These are phyloP conservation scores for Silurus lanzhouensis DNA, from an alignment of 2,797 vertebrate species.

Conservation along the genomic window DNA sequence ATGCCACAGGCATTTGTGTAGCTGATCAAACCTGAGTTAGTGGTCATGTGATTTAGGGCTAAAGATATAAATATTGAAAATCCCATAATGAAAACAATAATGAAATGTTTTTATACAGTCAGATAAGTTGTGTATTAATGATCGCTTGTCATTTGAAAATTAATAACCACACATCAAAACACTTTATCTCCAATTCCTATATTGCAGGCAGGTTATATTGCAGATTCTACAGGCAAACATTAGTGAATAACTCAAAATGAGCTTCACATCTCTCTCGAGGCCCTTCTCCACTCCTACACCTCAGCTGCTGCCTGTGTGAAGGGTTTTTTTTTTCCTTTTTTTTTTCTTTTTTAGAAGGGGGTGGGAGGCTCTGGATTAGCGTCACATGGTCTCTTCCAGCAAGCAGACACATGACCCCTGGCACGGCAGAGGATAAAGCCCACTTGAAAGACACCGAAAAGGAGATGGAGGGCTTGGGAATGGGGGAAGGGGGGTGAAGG, in stretches of 20 bases:
- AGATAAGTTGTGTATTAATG: background rate
- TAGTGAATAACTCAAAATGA: constrained; percentile 32
- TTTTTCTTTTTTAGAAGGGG: constrained; percentile 21
- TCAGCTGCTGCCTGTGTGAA: constrained; percentile 30
- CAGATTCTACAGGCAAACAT: constrained; percentile 32
- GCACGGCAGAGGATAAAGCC: constrained; percentile 64
- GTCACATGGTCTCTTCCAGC: constrained; percentile 63
- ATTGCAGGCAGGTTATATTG: constrained; percentile 4
- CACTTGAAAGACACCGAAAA: constrained; percentile 60
- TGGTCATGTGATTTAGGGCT: background rate
- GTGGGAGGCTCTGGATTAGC: constrained; percentile 57
- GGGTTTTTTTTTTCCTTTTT: constrained; percentile 10
- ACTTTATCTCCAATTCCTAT: background rate
- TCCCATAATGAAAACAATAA: background rate
- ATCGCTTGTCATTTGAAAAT: background rate
- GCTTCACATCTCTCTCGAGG: constrained; percentile 32
- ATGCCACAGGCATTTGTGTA: background rate
- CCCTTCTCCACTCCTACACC: constrained; percentile 34
- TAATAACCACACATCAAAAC: background rate
- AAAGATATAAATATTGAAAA: background rate
- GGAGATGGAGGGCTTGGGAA: constrained; percentile 45
- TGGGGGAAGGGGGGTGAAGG: background rate
- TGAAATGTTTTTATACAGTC: background rate
- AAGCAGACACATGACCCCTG: constrained; percentile 66
- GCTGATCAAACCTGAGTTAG: constrained; percentile 13